Base-by-base conservation (phyloP, 1,140 invertebrate species). In the Stegodyphus dumicola region DNA sequence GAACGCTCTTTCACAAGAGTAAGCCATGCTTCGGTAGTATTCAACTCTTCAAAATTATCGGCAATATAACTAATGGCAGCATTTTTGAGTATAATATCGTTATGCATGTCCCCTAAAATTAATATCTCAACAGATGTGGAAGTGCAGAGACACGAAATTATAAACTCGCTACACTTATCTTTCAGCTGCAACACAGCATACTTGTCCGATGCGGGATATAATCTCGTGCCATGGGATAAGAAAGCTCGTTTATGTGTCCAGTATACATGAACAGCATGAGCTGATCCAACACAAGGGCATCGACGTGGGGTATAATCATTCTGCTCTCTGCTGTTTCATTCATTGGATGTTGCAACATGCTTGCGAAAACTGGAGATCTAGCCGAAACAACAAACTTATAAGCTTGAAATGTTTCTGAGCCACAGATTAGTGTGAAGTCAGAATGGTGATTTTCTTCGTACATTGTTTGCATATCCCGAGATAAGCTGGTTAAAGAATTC, bases 341-440 rank as follows among this genome's bases (percentile, higher is more conserved):
- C 17, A 88, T 89, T 33, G 89, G 87, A 17, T 87, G 81, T 60
- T 88, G 87, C 13, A 91, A 87, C 90, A 91, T 91, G 11, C 88
- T 89, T 13, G 78, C 71, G 74, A 91, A 91, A 13, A 91, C 90
- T 10, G 89, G 89, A 15, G 90, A 91, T 9, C 90, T 88, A 51
- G 90, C 88, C 0, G 88, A 87, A 13, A 91, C 74, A 13, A 91
- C 88, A n/a, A 87, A 83, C 69, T 89, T 89, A 76, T 91, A 91
- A 56, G 87, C 90, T 15, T 77, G 75, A 10, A 91, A 75, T 73
- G 88, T 86, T 15, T 87, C 73, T 64, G 49, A 75, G 13, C 86
- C 76, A 33, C 87, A 89, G 54, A 86, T 66, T 33, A 83, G 6
- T 15, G 51, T 66, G 64, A 83, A 15, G 52, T 83, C n/a, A n/a